phyloP scores from a whole-genome alignment of 2,888 invertebrate genomes.

The Poecilobothrus nobilitatus region DNA sequence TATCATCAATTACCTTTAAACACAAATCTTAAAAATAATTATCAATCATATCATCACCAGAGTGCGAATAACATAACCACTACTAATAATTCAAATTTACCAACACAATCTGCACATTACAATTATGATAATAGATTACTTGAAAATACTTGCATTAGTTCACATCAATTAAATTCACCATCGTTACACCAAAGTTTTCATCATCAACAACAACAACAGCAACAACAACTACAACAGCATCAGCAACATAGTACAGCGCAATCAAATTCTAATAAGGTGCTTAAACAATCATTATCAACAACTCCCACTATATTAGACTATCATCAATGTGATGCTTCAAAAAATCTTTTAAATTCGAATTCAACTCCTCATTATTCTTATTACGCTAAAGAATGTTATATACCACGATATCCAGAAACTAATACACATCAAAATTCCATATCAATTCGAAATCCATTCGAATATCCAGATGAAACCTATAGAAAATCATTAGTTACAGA shows the following conservation, averaged over 20 bases:
- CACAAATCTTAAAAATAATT: not conserved
- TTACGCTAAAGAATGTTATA: not conserved
- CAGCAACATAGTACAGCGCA: not conserved
- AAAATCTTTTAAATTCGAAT: not conserved
- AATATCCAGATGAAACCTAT: not conserved
- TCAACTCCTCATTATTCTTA: not conserved
- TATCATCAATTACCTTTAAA: not conserved
- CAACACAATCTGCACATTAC: not conserved
- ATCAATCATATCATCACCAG: not conserved
- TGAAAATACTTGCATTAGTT: not conserved
- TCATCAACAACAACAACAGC: not conserved
- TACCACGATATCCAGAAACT: not conserved
- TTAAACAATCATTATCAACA: not conserved
- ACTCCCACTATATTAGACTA: not conserved
- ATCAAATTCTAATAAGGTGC: too few species aligned
- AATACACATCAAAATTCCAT: not conserved
- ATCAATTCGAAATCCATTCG: not conserved
- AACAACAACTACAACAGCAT: too few species aligned
- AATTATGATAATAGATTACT: not conserved
- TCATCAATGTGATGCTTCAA: not conserved
- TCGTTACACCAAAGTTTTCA: not conserved
- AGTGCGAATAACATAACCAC: not conserved
- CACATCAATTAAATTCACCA: not conserved
- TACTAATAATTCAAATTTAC: not conserved
- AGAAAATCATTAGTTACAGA: not conserved